Conservation (phyloP, 2,797 vertebrate genomes). For the Sebastes cheni region DNA sequence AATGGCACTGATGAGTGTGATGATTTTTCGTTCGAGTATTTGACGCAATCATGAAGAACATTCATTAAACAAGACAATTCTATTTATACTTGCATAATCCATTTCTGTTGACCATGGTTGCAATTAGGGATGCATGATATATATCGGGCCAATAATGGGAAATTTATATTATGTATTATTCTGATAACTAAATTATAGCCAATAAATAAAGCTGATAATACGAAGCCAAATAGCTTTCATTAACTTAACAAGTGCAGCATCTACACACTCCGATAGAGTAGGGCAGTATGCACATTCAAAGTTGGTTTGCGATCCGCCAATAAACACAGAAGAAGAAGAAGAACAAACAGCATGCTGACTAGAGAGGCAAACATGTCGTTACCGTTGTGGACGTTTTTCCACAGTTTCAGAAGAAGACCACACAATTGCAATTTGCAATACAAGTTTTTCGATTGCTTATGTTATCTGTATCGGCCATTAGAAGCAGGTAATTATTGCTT, state of each 20-base stretch:
- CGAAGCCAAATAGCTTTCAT: neutral
- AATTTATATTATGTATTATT: neutral
- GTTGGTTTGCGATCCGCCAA: neutral
- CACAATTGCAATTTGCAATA: neutral
- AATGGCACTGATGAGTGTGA: conserved; percentile 45
- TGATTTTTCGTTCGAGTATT: conserved; percentile 2
- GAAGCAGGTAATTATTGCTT: neutral
- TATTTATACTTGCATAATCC: conserved; percentile 50
- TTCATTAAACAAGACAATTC: conserved; percentile 35
- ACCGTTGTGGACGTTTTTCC: neutral
- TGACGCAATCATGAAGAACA: conserved; percentile 8
- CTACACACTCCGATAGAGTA: neutral
- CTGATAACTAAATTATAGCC: neutral
- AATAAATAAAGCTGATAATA: neutral
- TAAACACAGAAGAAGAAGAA: neutral
- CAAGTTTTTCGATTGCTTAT: neutral
- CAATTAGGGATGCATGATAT: neutral
- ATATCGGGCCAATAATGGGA: neutral
- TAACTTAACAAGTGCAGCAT: neutral
- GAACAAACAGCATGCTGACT: neutral
- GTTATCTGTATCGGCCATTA: no score
- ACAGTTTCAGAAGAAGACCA: neutral
- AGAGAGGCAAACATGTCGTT: neutral
- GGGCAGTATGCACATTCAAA: neutral
- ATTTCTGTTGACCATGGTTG: neutral